Percentiles rank a stretch among this genome's conserved stretches.
phyloP scores from a whole-genome alignment of 2,888 invertebrate genomes.

The Pollenia amentaria region DNA sequence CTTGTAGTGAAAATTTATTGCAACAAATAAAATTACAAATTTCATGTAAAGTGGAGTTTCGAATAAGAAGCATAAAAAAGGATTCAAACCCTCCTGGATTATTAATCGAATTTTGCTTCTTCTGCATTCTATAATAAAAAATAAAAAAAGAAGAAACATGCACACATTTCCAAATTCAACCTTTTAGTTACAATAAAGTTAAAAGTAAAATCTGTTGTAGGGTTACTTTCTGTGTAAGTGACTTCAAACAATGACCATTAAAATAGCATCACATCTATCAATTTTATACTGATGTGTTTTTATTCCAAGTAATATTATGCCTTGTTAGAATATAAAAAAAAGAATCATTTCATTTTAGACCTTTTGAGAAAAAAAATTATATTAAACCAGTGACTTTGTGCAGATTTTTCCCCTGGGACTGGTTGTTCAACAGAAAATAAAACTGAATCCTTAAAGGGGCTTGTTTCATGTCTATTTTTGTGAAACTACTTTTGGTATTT shows the following conservation, averaged over 20 bases:
- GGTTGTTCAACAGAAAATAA: conserved; percentile 31
- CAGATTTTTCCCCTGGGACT: conserved; percentile 65
- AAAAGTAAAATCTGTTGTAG: conserved; percentile 1
- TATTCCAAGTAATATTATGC: conserved; percentile 57
- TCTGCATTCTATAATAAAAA: neutral
- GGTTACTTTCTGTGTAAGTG: conserved; percentile 21
- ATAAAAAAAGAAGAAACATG: neutral
- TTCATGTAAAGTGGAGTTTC: neutral
- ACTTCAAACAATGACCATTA: conserved; percentile 48
- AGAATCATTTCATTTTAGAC: conserved; percentile 37
- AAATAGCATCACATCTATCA: conserved; percentile 65
- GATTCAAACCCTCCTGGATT: neutral
- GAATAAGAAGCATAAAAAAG: neutral
- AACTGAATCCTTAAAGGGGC: conserved; percentile 40
- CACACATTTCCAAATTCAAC: neutral
- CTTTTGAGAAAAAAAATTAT: conserved; percentile 30
- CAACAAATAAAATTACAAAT: conserved; percentile 35
- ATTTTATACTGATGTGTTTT: conserved; percentile 40
- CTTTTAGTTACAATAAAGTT: neutral
- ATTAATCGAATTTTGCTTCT: conserved; percentile 17
- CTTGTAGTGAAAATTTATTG: conserved; percentile 39
- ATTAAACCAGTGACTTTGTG: conserved; percentile 56
- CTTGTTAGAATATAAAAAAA: conserved; percentile 49
- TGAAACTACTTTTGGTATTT: conserved; percentile 37
- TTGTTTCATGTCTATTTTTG: conserved; percentile 38